A percentile compares a stretch with the other conserved stretches of the same genome.
Conservation (phyloP, 2,113 vertebrate species). For the Dipodomys ordii region DNA sequence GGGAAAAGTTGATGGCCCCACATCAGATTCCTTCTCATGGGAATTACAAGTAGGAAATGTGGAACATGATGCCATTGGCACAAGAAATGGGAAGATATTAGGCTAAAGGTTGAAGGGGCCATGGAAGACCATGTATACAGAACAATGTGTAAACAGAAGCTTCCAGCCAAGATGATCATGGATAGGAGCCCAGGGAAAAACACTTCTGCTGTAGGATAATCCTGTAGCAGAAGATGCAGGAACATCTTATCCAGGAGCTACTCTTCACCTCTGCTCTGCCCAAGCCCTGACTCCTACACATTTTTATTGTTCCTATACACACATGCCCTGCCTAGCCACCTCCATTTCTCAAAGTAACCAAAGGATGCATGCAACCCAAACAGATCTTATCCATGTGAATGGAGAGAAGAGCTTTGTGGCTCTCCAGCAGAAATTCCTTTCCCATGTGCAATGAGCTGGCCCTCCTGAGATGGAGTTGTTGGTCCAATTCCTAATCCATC, state of each 20-base stretch:
- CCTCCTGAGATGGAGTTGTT: background rate
- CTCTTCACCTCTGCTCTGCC: background rate
- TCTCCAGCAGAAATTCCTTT: background rate
- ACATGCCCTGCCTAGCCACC: too few relatives aligned
- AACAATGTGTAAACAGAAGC: too few relatives aligned
- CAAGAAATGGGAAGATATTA: background rate
- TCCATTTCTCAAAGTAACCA: background rate
- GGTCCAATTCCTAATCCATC: background rate
- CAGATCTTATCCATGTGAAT: background rate
- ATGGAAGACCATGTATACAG: accelerated
- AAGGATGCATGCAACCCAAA: background rate
- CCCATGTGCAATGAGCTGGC: background rate
- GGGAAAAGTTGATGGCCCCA: background rate
- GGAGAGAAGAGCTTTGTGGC: background rate
- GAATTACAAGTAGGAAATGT: background rate
- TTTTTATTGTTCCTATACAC: background rate
- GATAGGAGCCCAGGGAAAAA: background rate
- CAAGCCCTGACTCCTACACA: background rate
- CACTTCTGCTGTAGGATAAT: background rate
- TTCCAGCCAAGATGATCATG: background rate
- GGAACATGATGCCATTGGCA: background rate
- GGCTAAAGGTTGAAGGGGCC: background rate
- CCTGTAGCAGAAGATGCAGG: too few relatives aligned
- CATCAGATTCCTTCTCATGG: background rate
- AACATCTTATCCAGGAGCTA: background rate